Evolutionary conservation across 2,113 vertebrate species (phyloP), one percentile per base, ranked within the genome.

Genomic region (Opisthocomus hoazin): DNA sequence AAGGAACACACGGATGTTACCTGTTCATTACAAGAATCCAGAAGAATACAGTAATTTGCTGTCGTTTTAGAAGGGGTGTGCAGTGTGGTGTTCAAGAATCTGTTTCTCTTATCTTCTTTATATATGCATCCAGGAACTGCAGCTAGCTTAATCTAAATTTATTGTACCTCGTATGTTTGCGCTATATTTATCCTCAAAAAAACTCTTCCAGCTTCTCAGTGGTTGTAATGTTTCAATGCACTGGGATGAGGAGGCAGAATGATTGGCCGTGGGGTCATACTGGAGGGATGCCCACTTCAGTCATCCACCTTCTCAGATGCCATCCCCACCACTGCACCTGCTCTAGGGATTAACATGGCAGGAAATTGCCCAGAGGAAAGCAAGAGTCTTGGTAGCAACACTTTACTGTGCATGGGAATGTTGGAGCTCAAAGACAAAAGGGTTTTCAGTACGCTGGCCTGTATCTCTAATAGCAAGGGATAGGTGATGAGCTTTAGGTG

Each of bases 31-130:
- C 0, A 0, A 76, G 69, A 82, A 73, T 43, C 4, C 45, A 48
- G 43, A 65, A 70, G 29, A 90, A 48, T 53, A 8, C 19, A 56
- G 18, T 46, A 17, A 30, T 18, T 89, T 82, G 34, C n/a, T 60
- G 1, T 66, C 43, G 10, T 71, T 90, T n/a, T 21, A 43, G 37
- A 82, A 86, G 12, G 18, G 27, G 5, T 0, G 0, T 36, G 30
- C 13, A 43, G 5, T 27, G 15, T 22, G 15, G 5, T 78, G 18
- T 37, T 48, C 0, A 3, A 50, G 9, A 77, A 37, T 21, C 24
- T 61, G 4, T 63, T 65, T 48, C 32, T 61, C 36, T 53, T 60
- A 34, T 41, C 8, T 65, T 78, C 19, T 61, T 65, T 45, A 27
- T 34, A 21, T 45, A 22, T 2, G 4, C 3, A 2, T 22, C n/a